Evolutionary conservation across 2,113 vertebrate genomes (phyloP).

Genomic region (Calypte anna): DNA sequence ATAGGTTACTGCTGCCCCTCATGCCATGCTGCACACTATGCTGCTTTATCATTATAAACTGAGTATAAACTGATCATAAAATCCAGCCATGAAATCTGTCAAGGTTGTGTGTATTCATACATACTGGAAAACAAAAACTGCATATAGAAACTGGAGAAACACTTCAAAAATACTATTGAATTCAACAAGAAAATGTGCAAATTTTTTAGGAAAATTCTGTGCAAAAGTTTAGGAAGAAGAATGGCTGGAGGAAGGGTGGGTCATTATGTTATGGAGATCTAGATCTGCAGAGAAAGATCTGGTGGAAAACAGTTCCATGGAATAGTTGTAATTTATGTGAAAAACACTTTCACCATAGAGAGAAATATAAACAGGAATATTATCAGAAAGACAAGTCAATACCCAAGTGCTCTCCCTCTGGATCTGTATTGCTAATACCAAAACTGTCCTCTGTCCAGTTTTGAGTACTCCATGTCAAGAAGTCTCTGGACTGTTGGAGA

Average conservation of each 20-base stretch:
- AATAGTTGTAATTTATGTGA: background rate
- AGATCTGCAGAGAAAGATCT: background rate
- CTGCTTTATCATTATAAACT: background rate
- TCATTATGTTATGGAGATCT: background rate
- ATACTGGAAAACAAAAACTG: background rate
- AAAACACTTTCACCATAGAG: background rate
- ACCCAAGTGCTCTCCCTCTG: background rate
- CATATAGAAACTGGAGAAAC: background rate
- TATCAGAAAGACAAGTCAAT: background rate
- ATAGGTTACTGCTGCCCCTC: background rate
- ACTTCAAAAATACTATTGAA: background rate
- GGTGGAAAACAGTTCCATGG: background rate
- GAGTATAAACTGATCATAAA: background rate
- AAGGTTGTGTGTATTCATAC: background rate
- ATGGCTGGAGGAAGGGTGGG: rapidly evolving
- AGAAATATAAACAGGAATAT: background rate
- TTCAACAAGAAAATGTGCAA: background rate
- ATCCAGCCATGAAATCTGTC: background rate
- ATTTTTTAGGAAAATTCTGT: background rate
- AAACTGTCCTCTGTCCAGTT: background rate
- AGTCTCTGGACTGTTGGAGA: background rate
- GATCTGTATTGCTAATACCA: background rate
- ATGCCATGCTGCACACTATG: background rate
- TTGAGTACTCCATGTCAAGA: background rate
- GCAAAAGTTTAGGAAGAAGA: background rate